phyloP scores from a whole-genome alignment of 1,140 invertebrate species.

The Drosophila ficusphila region DNA sequence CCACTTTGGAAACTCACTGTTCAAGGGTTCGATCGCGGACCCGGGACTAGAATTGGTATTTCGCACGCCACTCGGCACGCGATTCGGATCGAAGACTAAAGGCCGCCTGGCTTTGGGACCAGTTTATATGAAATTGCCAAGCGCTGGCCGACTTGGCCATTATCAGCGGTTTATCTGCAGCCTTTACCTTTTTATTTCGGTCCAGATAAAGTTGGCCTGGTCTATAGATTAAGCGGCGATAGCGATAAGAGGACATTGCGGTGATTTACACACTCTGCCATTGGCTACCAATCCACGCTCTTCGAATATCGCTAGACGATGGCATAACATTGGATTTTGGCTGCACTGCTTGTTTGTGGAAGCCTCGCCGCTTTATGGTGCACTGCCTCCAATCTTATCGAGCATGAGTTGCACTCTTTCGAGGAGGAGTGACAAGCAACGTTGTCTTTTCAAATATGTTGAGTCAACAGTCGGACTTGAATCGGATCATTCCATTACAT shows the following conservation, averaged over 20 bases:
- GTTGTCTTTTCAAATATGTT: neutral
- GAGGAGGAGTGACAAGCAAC: neutral
- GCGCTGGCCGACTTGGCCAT: slow-evolving; percentile 13
- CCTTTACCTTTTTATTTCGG: slow-evolving; percentile 67
- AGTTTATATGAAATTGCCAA: slow-evolving; percentile 47
- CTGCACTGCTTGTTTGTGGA: slow-evolving; percentile 11
- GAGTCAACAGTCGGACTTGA: neutral
- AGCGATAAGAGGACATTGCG: slow-evolving; percentile 44
- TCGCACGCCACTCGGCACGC: slow-evolving; percentile 32
- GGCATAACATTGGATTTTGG: slow-evolving; percentile 11
- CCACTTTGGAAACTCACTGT: slow-evolving; percentile 18
- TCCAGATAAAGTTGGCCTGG: slow-evolving; percentile 55
- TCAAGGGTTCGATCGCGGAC: slow-evolving; percentile 8
- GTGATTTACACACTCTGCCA: slow-evolving; percentile 59
- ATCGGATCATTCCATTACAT: too few relatives aligned
- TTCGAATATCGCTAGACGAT: slow-evolving; percentile 16
- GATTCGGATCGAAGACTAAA: slow-evolving; percentile 55
- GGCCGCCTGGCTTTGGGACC: neutral
- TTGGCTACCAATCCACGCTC: slow-evolving; percentile 31
- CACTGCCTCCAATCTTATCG: slow-evolving; percentile 39
- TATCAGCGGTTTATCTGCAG: slow-evolving; percentile 60
- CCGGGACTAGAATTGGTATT: slow-evolving; percentile 13
- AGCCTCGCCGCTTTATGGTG: slow-evolving; percentile 6
- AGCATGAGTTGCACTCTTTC: slow-evolving; percentile 18
- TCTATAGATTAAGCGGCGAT: slow-evolving; percentile 61